phyloP scores from a whole-genome alignment of 2,113 vertebrate genomes.

The Struthidea cinerea region DNA sequence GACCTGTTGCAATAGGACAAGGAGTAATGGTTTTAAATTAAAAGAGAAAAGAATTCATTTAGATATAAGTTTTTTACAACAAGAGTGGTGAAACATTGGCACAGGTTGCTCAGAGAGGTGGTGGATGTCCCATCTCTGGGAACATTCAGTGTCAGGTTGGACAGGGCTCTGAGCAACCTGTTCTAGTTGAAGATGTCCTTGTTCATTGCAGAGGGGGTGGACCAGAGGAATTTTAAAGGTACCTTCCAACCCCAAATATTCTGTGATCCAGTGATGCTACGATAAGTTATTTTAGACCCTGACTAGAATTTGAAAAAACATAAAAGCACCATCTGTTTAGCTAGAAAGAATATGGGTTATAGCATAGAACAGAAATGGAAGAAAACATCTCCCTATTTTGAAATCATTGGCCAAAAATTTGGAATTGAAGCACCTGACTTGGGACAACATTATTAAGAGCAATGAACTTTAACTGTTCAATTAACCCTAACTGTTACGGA shows the following conservation, averaged over 20 bases:
- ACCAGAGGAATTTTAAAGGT: background rate
- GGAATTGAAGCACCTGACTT: background rate
- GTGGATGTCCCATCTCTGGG: background rate
- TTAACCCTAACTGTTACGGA: background rate
- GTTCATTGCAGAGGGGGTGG: background rate
- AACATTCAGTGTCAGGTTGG: background rate
- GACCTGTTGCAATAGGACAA: background rate
- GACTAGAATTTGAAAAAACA: background rate
- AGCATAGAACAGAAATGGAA: background rate
- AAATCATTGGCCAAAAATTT: background rate
- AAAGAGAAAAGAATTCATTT: background rate
- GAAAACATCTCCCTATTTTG: background rate
- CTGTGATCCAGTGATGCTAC: background rate
- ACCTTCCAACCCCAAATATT: background rate
- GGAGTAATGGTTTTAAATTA: background rate
- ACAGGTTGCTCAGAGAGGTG: background rate
- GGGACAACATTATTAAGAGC: background rate
- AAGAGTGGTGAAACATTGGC: background rate
- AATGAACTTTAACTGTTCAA: background rate
- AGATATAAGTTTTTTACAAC: background rate
- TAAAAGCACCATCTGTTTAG: background rate
- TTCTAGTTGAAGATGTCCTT: background rate
- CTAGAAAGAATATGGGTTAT: background rate
- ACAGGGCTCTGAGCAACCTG: background rate
- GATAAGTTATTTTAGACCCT: background rate